Evolutionary conservation across 2,888 invertebrate species (phyloP).

Genomic region (Abrostola triplasia): DNA sequence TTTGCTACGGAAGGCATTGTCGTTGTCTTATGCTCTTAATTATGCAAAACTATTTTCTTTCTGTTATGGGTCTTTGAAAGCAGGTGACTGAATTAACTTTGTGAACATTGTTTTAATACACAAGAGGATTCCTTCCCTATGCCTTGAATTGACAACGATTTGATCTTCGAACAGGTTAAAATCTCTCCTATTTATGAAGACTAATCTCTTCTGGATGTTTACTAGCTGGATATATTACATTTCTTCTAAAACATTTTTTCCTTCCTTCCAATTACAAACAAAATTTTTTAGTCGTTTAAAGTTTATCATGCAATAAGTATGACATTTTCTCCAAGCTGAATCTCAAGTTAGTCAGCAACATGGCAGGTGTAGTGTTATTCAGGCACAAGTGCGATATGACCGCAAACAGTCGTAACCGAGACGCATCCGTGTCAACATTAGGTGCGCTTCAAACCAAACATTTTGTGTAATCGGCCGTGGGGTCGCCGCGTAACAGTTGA

Average conservation of each 20-base stretch:
- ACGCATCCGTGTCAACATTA: constrained; percentile 39
- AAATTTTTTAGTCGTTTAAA: not conserved
- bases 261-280: not conserved
- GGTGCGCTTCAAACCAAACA: constrained; percentile 12
- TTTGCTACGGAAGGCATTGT: not conserved
- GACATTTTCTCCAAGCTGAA: not conserved
- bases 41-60: too few relatives aligned
- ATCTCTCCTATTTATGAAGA: too few relatives aligned
- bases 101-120: too few relatives aligned
- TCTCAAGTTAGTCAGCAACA: not conserved
- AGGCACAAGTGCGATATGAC: constrained; percentile 14
- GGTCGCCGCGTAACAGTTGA: constrained; percentile 36
- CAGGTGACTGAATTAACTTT: too few relatives aligned
- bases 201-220: too few relatives aligned
- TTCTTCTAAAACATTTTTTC: not conserved
- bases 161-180: too few relatives aligned
- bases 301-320: not conserved
- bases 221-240: too few relatives aligned
- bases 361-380: not conserved
- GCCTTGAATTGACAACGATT: too few relatives aligned
- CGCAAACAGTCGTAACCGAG: constrained; percentile 28
- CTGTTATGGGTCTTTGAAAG: too few relatives aligned
- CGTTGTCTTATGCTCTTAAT: too few relatives aligned
- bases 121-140: too few relatives aligned
- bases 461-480: constrained; percentile 35